phyloP scores from a whole-genome alignment of 2,888 invertebrate species.

The Diarsia rubi region DNA sequence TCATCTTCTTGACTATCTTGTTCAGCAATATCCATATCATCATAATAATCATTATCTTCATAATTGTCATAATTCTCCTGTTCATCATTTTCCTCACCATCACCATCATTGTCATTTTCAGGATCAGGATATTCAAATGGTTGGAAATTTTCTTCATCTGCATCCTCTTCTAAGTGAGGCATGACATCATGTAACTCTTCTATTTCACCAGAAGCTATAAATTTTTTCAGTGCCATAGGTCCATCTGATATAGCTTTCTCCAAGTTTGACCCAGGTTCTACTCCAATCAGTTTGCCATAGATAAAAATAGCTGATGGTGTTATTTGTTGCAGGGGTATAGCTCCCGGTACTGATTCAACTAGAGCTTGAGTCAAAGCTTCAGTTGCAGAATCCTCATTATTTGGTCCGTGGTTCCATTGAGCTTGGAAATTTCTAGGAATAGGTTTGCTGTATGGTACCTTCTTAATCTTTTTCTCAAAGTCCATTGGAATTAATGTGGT shows the following conservation, averaged over 20 bases:
- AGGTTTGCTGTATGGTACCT: conserved; percentile 98
- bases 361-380: conserved; percentile 94
- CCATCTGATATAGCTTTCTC: conserved; percentile 95
- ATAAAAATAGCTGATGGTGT: conserved; percentile 95
- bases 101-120: conserved; percentile 75
- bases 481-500: conserved; percentile 92
- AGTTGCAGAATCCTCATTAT: conserved; percentile 87
- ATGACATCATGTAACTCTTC: conserved; percentile 95
- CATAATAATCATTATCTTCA: conserved; percentile 83
- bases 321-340: conserved; percentile 94
- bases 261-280: conserved; percentile 94
- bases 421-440: conserved; percentile 99
- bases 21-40: conserved; percentile 85
- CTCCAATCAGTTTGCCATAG: conserved; percentile 95
- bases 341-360: conserved; percentile 94
- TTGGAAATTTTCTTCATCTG: conserved; percentile 86
- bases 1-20: conserved; percentile 84
- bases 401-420: conserved; percentile 97
- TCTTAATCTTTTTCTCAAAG: conserved; percentile 94
- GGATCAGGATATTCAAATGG: conserved; percentile 87
- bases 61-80: conserved; percentile 79
- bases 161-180: conserved; percentile 92
- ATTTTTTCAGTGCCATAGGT: conserved; percentile 94
- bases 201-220: conserved; percentile 95
- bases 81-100: conserved; percentile 71